Conservation (phyloP, 2,888 invertebrate species). For the Harpalus rufipes region DNA sequence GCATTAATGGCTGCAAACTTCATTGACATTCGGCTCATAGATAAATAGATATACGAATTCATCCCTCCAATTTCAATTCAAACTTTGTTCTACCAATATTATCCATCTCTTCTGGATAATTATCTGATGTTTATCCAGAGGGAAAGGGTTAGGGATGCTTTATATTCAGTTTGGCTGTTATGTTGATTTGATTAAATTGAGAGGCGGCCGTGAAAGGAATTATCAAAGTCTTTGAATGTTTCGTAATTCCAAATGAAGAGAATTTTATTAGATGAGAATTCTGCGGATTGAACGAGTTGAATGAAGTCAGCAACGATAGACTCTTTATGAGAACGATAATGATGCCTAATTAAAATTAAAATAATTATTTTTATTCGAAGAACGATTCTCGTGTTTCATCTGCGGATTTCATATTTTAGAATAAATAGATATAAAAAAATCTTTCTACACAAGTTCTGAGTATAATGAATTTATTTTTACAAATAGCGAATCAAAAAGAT, state of each 20-base stretch:
- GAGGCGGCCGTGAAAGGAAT: conserved; percentile 3
- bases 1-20: no score
- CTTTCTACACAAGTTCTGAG: no score
- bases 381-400: neutral
- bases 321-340: conserved; percentile 13
- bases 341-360: conserved; percentile 19
- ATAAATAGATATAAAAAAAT: no score
- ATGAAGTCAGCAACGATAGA: neutral
- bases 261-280: conserved; percentile 21
- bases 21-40: neutral
- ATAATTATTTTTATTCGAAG: neutral
- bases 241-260: conserved; percentile 26
- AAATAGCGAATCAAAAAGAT: no score
- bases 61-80: neutral
- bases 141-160: neutral
- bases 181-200: conserved; percentile 29
- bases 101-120: neutral
- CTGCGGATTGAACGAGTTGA: neutral
- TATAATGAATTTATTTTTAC: no score
- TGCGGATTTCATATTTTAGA: no score
- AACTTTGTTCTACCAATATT: neutral
- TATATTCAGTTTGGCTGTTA: conserved; percentile 10
- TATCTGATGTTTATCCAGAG: neutral
- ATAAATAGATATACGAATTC: neutral
- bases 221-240: conserved; percentile 39